Evolutionary conservation across 1,140 invertebrate species (phyloP).

Genomic region (Gerris buenoi): DNA sequence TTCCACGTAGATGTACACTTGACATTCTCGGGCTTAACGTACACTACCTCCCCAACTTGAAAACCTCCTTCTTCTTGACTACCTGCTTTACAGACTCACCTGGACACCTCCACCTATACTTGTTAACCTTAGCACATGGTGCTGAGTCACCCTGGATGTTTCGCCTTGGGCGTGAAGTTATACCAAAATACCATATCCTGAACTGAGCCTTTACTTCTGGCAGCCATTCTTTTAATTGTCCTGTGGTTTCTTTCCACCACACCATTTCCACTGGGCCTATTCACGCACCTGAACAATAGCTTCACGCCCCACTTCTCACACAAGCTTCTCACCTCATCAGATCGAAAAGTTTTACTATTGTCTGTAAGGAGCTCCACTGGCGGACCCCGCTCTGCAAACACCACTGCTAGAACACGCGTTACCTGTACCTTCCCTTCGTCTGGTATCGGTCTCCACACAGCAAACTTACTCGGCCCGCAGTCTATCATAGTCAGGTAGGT

Average conservation of each 20-base stretch:
- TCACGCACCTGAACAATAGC: not conserved
- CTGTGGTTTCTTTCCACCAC: not conserved
- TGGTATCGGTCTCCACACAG: not conserved
- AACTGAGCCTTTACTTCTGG: not conserved
- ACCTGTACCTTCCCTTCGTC: not conserved
- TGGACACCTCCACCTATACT: not conserved
- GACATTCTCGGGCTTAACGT: not conserved
- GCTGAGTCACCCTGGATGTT: not conserved
- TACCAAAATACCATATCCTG: not conserved
- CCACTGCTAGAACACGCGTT: not conserved
- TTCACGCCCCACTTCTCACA: not conserved
- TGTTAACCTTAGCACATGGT: not conserved
- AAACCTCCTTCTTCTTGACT: not conserved
- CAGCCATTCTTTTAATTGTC: not conserved
- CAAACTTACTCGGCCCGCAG: not conserved
- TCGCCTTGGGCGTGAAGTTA: not conserved
- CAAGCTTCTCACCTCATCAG: not conserved
- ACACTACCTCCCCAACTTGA: not conserved
- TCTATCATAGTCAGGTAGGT: not conserved
- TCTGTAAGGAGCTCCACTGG: not conserved
- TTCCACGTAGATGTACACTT: not conserved
- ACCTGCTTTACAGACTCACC: not conserved
- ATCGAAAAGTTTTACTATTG: not conserved
- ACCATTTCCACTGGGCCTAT: not conserved
- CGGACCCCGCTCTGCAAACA: not conserved